Evolutionary conservation across 2,888 invertebrate species (phyloP).

Genomic region (Caenorhabditis sp.): DNA sequence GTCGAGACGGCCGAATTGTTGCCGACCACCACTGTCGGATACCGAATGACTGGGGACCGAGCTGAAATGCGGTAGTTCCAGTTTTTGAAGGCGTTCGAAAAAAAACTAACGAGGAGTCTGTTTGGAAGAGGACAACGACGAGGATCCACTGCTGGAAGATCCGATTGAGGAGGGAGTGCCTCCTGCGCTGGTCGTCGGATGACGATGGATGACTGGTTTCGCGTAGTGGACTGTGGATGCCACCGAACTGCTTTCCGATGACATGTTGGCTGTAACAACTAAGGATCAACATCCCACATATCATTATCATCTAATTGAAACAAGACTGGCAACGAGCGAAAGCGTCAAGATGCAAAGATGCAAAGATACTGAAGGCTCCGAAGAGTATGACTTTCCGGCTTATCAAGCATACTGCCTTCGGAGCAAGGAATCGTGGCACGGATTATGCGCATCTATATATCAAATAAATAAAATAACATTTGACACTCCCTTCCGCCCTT

Average conservation of each 20-base stretch:
- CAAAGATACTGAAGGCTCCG: too few relatives aligned
- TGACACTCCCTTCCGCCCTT: constrained; percentile 17
- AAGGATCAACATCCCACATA: too few relatives aligned
- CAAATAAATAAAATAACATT: constrained; percentile 50
- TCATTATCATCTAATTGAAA: too few relatives aligned
- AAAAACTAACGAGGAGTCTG: constrained; percentile 36
- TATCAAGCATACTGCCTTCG: too few relatives aligned
- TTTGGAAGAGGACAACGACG: constrained; percentile 36
- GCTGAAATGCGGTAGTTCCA: constrained; percentile 31
- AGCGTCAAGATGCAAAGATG: too few relatives aligned
- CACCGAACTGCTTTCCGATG: constrained; percentile 42
- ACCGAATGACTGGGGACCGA: constrained; percentile 58
- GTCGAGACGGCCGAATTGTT: constrained; percentile 18
- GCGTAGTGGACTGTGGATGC: constrained; percentile 58
- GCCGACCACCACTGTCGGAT: constrained; percentile 58
- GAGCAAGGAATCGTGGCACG: too few relatives aligned
- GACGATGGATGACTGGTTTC: constrained; percentile 49
- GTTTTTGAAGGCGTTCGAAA: background rate
- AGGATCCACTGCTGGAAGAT: too few relatives aligned
- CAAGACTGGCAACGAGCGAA: too few relatives aligned
- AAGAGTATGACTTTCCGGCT: too few relatives aligned
- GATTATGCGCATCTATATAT: constrained; percentile 36
- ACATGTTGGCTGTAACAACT: constrained; percentile 38
- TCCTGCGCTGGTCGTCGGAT: constrained; percentile 13
- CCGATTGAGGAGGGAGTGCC: constrained; percentile 30